Evolutionary conservation across 1,140 invertebrate genomes (phyloP).

Genomic region (Pygmarrhopalites habei): DNA sequence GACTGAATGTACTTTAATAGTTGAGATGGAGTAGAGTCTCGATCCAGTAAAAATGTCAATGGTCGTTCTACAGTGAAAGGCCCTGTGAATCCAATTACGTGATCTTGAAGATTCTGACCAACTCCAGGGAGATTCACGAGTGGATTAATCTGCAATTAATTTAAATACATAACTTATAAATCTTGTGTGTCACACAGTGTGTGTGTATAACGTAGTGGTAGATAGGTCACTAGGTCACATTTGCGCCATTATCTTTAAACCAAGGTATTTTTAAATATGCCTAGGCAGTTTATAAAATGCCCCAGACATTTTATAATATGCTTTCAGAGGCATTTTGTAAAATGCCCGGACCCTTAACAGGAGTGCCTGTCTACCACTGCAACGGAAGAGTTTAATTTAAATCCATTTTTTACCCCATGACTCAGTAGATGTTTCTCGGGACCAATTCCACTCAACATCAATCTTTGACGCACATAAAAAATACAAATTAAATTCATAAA

Average conservation of each 20-base stretch:
- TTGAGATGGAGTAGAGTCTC: conserved; percentile 23
- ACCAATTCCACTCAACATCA: conserved; percentile 55
- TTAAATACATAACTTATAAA: neutral
- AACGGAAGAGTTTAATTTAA: no score
- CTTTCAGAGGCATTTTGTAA: no score
- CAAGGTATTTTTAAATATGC: no score
- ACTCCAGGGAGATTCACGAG: conserved; percentile 59
- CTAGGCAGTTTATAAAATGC: no score
- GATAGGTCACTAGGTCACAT: no score
- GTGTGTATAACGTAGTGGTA: neutral
- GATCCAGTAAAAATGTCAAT: conserved; percentile 24
- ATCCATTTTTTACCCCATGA: no score
- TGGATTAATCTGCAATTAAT: conserved; percentile 17
- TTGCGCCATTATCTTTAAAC: no score
- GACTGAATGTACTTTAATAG: conserved; percentile 20
- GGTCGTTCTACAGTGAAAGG: conserved; percentile 24
- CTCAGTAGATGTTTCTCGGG: conserved; percentile 48
- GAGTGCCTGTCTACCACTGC: no score
- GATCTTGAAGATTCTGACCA: conserved; percentile 64
- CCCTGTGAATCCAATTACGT: conserved; percentile 33
- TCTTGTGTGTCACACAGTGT: neutral
- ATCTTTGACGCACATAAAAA: no score
- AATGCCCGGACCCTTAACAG: no score
- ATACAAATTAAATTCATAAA: no score
- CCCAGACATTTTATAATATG: no score